Base-by-base conservation (phyloP, 2,888 invertebrate species). In the Drosophila nigritarsus region DNA sequence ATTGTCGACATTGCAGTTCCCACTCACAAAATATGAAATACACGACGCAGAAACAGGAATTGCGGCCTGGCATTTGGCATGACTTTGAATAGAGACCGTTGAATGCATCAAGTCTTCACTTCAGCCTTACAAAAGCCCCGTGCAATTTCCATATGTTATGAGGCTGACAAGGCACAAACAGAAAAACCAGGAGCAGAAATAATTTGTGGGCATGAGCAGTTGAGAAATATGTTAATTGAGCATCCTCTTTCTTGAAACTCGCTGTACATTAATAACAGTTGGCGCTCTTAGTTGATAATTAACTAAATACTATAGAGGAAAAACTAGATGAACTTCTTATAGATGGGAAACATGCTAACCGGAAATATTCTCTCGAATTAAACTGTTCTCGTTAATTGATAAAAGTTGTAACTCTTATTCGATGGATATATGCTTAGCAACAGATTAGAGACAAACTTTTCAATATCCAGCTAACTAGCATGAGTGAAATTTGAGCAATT, bases 71-170 rank as follows among this genome's bases (percentile, higher is more conserved):
- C 66, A 56, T 58, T 67, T 68, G 67, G 68, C 56, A 56, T 51
- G 50, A 63, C 64, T 65, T 50, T 69, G 32, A 79, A 75, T 69
- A 75, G 80, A 69, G 80, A 75, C 69, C 61, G 68, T 68, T 64
- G 75, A 60, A 60, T 74, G 50, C 62, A 49, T 61, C 15, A 63
- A 63, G 48, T 49, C 36, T 60, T 59, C 30, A 36, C 29, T 30
- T 54, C 45, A 50, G 36, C 53, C 51, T 54, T 65, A 42, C 53
- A 58, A 71, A 73, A 48, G 63, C 73, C 50, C 62, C 51, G 29
- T 71, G 64, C 45, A 72, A 64, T 72, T 71, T 71, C 73, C 73
- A 71, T 71, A 58, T 73, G 58, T 40, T 58, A 56, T 56, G 50
- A 27, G 30, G 9, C 42, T 51, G 63, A 45, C 54, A 49, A 50